Conservation (phyloP, 2,888 invertebrate genomes). For the Dastarcus helophoroides region DNA sequence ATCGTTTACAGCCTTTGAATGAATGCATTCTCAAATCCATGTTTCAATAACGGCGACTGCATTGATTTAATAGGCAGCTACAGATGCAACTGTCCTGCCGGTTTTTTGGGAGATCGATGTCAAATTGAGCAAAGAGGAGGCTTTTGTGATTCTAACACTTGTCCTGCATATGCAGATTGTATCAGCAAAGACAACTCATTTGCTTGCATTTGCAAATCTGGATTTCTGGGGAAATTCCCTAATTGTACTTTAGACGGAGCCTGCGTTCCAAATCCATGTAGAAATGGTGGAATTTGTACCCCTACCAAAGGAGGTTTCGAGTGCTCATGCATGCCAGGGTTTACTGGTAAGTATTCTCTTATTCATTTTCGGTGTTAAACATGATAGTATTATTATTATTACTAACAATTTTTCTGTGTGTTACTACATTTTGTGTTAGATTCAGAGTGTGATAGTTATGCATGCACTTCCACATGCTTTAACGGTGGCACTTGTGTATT, state of each 20-base stretch:
- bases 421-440: no score
- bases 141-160: slow-evolving; percentile 41
- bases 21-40: slow-evolving; percentile 62
- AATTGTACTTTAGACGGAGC: slow-evolving; percentile 40
- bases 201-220: slow-evolving; percentile 53
- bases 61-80: slow-evolving; percentile 44
- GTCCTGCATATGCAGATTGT: slow-evolving; percentile 59
- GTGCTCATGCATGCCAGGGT: slow-evolving; percentile 61
- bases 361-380: no score
- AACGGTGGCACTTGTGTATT: slow-evolving; percentile 42
- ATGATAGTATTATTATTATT: no score
- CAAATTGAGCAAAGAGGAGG: slow-evolving; percentile 32
- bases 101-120: slow-evolving; percentile 44
- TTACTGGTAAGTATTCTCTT: slow-evolving; percentile 53
- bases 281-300: slow-evolving; percentile 62
- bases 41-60: slow-evolving; percentile 49
- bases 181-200: slow-evolving; percentile 34
- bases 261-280: slow-evolving; percentile 61
- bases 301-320: slow-evolving; percentile 47
- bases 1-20: slow-evolving; percentile 35
- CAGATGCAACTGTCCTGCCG: slow-evolving; percentile 44
- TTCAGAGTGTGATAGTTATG: slow-evolving; percentile 9
- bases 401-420: no score
- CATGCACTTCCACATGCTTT: slow-evolving; percentile 30
- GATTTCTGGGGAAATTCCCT: slow-evolving; percentile 42